These are phyloP conservation scores for Tipula lateralis DNA, from an alignment of 2,888 invertebrate species.

Conservation along the genomic window DNA sequence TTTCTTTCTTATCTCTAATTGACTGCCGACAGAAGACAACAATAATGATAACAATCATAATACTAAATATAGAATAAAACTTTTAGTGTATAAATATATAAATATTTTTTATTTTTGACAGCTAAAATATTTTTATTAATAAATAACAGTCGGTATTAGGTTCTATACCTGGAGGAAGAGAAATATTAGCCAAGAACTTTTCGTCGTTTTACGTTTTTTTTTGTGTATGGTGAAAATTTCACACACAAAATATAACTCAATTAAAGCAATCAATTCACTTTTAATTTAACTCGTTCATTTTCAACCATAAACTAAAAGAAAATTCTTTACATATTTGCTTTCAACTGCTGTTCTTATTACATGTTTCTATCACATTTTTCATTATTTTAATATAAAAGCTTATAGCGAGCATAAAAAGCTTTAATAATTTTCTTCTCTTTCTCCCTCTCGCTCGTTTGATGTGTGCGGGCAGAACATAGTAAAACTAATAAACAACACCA, in stretches of 20 bases:
- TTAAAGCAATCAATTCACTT: slow-evolving; percentile 15
- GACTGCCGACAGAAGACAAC: background rate
- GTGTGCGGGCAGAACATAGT: background rate
- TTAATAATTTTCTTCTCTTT: background rate
- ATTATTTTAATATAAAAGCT: slow-evolving; percentile 1
- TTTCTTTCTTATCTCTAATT: background rate
- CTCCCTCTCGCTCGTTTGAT: background rate
- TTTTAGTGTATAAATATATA: background rate
- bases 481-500: background rate
- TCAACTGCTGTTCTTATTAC: background rate
- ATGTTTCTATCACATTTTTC: slow-evolving; percentile 15
- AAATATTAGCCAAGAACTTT: background rate
- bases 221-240: background rate
- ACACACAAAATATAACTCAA: slow-evolving; percentile 7
- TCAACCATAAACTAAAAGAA: background rate
- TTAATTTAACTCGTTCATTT: background rate
- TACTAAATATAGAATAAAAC: background rate
- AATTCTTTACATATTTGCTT: background rate
- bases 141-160: background rate
- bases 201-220: background rate
- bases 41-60: background rate
- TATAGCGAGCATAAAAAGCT: background rate
- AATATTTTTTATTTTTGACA: background rate
- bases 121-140: background rate
- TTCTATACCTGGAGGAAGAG: background rate